These are phyloP conservation scores for Baronia brevicornis DNA, from an alignment of 2,888 invertebrate species.

Conservation along the genomic window DNA sequence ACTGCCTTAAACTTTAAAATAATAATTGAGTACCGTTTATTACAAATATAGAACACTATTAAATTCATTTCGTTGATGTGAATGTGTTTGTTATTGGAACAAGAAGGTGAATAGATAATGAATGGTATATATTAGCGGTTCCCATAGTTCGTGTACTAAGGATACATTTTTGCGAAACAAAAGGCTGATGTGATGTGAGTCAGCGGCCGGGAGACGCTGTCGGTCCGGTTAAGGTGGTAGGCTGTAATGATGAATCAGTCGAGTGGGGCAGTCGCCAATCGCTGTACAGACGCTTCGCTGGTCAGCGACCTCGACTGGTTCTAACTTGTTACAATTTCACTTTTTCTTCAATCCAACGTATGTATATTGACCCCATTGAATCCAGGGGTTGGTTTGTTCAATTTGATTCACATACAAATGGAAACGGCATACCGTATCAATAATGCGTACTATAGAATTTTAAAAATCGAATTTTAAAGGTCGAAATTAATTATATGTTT, in stretches of 20 bases:
- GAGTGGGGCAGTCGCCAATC: slow-evolving; percentile 49
- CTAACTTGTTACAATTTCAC: slow-evolving; percentile 69
- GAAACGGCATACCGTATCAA: no score
- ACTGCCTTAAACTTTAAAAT: no score
- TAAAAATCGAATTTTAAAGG: no score
- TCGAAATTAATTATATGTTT: no score
- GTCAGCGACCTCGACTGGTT: slow-evolving; percentile 71
- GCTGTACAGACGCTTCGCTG: slow-evolving; percentile 37
- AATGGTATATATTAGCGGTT: no score
- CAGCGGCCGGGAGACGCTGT: slow-evolving; percentile 29
- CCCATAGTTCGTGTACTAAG: no score
- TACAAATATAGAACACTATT: no score
- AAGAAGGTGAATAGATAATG: no score
- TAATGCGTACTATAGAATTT: no score
- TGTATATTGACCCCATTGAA: slow-evolving; percentile 12
- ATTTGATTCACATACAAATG: slow-evolving; percentile 7
- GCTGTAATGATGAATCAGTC: slow-evolving; percentile 53
- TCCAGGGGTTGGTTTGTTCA: slow-evolving; percentile 12
- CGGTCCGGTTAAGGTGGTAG: slow-evolving; percentile 36
- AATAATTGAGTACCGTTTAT: no score
- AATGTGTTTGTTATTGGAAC: no score
- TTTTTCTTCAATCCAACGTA: slow-evolving; percentile 45
- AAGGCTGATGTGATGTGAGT: slow-evolving; percentile 28
- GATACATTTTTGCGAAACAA: slow-evolving; percentile 18
- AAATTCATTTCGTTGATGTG: no score